These are phyloP conservation scores for Drosophila peninsularis DNA, from an alignment of 2,888 invertebrate species.

Conservation along the genomic window DNA sequence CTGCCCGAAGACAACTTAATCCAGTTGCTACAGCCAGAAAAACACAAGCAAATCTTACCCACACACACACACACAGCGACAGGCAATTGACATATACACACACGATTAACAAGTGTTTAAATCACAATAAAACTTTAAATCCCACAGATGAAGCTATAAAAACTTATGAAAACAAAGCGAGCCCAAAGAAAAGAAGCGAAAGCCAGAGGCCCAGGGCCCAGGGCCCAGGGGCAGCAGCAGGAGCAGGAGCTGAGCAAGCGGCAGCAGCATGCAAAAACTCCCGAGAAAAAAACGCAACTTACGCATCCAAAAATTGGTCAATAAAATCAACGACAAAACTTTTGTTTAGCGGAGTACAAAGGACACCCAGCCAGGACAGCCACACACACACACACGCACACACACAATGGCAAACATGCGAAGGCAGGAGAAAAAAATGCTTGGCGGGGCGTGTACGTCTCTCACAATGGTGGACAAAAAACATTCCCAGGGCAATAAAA, in stretches of 20 bases:
- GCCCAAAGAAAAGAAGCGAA: constrained; percentile 55
- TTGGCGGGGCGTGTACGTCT: constrained; percentile 69
- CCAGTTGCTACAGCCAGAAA: constrained; percentile 8
- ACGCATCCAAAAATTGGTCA: constrained; percentile 80
- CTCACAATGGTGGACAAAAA: constrained; percentile 73
- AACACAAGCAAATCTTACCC: constrained; percentile 4
- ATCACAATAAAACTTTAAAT: constrained; percentile 81
- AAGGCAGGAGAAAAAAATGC: constrained; percentile 36
- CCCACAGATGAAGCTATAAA: constrained; percentile 78
- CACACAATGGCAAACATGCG: constrained; percentile 22
- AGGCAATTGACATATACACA: constrained; percentile 74
- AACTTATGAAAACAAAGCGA: constrained; percentile 68
- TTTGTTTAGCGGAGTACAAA: constrained; percentile 68
- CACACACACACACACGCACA: constrained; percentile 23
- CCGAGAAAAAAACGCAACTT: constrained; percentile 54
- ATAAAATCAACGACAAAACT: constrained; percentile 80
- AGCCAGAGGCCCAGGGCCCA: constrained; percentile 36
- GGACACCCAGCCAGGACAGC: constrained; percentile 67
- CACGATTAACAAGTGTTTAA: constrained; percentile 81
- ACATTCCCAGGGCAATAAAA: constrained; percentile 81
- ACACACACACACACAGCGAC: constrained; percentile 32
- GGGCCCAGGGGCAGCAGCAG: constrained; percentile 23
- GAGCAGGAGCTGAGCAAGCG: neutral
- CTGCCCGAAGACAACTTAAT: constrained; percentile 58
- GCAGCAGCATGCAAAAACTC: constrained; percentile 68